Conservation (phyloP, 2,113 vertebrate genomes). For the Agelaius tricolor region DNA sequence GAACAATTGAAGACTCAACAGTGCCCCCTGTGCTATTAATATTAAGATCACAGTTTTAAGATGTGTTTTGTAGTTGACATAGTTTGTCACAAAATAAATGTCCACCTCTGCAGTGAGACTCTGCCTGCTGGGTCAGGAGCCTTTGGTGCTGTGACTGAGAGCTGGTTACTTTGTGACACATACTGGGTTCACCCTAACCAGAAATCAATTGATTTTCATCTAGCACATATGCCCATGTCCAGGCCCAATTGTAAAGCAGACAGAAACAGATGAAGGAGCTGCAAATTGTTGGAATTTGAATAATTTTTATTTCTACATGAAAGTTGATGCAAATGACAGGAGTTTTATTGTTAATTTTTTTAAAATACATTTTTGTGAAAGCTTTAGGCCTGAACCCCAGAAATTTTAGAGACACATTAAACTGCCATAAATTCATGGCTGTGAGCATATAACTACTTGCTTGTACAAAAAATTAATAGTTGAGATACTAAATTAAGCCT, state of each 20-base stretch:
- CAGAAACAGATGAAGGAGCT: not conserved
- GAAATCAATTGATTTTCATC: not conserved
- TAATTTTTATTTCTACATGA: not conserved
- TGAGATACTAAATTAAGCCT: not conserved
- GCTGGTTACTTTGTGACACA: not conserved
- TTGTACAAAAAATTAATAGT: not conserved
- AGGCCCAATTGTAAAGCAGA: not conserved
- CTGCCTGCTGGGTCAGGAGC: not conserved
- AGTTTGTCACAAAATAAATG: not conserved
- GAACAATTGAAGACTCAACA: not conserved
- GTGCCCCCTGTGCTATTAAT: not conserved
- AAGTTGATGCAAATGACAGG: not conserved
- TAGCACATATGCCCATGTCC: not conserved
- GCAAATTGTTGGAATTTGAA: not conserved
- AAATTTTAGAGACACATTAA: not conserved
- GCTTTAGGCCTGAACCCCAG: accelerated
- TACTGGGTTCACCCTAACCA: not conserved
- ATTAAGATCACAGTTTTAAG: not conserved
- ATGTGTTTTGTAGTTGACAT: not conserved
- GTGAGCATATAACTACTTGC: not conserved
- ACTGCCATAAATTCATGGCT: not conserved
- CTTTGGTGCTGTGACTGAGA: not conserved
- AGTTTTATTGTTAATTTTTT: not conserved
- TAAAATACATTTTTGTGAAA: not conserved
- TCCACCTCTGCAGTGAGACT: not conserved